Conservation (phyloP, 2,888 invertebrate species). For the Psylliodes chrysocephalus region DNA sequence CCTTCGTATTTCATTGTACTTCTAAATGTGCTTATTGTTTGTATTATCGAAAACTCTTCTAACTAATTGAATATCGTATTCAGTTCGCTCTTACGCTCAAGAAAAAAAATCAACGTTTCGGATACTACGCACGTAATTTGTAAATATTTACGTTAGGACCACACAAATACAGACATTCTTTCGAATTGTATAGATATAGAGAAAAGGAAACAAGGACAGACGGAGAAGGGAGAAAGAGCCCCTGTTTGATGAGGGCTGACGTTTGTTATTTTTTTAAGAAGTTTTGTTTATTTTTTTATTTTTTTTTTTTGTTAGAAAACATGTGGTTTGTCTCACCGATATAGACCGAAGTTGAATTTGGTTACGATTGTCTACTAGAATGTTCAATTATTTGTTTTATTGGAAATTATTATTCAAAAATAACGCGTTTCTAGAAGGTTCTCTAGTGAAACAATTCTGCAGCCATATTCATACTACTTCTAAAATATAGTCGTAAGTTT, state of each 20-base stretch:
- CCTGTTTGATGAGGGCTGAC: constrained; percentile 31
- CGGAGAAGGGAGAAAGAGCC: background rate
- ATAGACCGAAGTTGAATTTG: background rate
- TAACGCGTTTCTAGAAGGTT: no score
- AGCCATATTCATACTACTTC: no score
- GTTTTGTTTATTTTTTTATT: constrained; percentile 32
- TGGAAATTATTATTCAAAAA: no score
- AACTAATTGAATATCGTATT: constrained; percentile 26
- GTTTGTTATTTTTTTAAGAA: constrained; percentile 26
- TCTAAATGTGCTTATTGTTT: constrained; percentile 19
- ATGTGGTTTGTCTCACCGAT: constrained; percentile 7
- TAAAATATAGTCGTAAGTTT: no score
- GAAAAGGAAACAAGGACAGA: constrained; percentile 1
- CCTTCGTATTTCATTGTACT: background rate
- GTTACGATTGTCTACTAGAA: background rate
- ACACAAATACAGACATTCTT: constrained; percentile 43
- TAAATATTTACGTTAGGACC: constrained; percentile 52
- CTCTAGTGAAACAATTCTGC: no score
- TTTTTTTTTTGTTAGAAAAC: constrained; percentile 18
- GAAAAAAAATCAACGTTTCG: constrained; percentile 13
- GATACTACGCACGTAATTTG: constrained; percentile 32
- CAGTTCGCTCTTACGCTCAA: background rate
- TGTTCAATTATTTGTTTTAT: no score
- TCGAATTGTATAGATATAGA: constrained; percentile 6
- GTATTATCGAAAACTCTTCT: constrained; percentile 7